phyloP scores from a whole-genome alignment of 1,140 invertebrate genomes.

The Caenorhabditis elegans region WBcel235 BX284606.5:16018501-16019000 shows the following conservation, averaged over 20 bases:
- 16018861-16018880: constrained; percentile 76
- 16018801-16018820: background rate
- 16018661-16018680: constrained; percentile 58
- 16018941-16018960: constrained; percentile 81
- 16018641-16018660: too few relatives aligned
- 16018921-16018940: constrained; percentile 90
- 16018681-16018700: constrained; percentile 42
- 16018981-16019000: background rate
- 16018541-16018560: too few relatives aligned
- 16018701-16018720: constrained; percentile 59
- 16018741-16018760: constrained; percentile 56
- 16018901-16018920: constrained; percentile 88
- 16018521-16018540: too few relatives aligned
- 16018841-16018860: constrained; percentile 52
- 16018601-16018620: too few relatives aligned
- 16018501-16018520: too few relatives aligned
- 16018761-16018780: constrained; percentile 54
- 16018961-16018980: constrained; percentile 49
- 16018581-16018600: too few relatives aligned
- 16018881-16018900: constrained; percentile 96
- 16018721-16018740: constrained; percentile 57
- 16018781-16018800: constrained; percentile 61
- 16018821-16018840: background rate
- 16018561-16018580: too few relatives aligned
- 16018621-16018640: too few relatives aligned